A percentile compares a stretch with the other conserved stretches of the same genome.
Conservation (phyloP, 2,888 invertebrate species). For the Limnephilus marmoratus region DNA sequence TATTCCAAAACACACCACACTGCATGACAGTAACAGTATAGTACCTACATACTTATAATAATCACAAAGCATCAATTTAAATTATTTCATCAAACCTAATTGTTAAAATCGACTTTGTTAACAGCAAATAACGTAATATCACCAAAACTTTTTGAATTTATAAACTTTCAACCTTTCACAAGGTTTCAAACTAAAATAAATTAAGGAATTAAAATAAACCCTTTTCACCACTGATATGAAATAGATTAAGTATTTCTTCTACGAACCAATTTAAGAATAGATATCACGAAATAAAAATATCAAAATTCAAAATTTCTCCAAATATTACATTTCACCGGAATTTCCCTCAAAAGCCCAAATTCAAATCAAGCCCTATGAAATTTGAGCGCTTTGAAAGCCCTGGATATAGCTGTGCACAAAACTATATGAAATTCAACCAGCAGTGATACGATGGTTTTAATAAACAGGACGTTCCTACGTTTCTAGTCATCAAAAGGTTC, state of each 20-base stretch:
- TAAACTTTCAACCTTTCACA: not conserved
- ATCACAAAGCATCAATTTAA: too few species aligned
- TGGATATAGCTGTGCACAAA: slow-evolving; percentile 9
- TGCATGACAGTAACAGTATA: too few species aligned
- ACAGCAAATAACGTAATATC: too few species aligned
- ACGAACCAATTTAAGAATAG: not conserved
- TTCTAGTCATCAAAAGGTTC: slow-evolving; percentile 31
- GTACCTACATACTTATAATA: too few species aligned
- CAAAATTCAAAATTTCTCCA: not conserved
- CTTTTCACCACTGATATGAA: not conserved
- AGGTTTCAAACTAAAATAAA: not conserved
- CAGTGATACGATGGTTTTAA: slow-evolving; percentile 27
- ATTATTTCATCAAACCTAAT: too few species aligned
- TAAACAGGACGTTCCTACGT: slow-evolving; percentile 18
- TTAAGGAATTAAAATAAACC: not conserved
- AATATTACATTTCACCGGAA: not conserved
- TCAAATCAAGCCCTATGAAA: not conserved
- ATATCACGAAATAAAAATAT: not conserved
- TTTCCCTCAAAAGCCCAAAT: not conserved
- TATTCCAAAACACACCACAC: too few species aligned
- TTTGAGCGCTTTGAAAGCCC: not conserved
- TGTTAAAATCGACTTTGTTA: too few species aligned
- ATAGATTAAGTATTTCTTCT: not conserved
- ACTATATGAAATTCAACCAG: slow-evolving; percentile 33
- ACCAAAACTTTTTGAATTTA: too few species aligned